Conservation (phyloP, 1,140 invertebrate species). For the Eupristina koningsbergeri region DNA sequence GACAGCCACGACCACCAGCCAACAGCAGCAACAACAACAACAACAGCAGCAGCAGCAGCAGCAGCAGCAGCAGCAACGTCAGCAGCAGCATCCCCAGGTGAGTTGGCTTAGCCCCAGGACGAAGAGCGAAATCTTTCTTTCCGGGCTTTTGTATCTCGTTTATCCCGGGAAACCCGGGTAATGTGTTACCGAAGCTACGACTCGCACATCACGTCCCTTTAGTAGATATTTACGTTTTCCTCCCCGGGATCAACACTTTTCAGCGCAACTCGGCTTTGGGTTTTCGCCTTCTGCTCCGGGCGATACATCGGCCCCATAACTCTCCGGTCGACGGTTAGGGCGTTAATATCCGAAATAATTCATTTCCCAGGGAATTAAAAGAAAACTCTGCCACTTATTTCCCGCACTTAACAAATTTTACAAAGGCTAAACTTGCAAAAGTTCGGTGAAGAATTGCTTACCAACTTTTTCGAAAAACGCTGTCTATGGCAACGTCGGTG, state of each 20-base stretch:
- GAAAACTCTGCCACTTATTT: background rate
- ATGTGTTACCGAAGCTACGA: too few relatives aligned
- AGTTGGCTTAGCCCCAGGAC: background rate
- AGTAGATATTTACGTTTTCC: background rate
- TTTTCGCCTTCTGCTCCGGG: too few relatives aligned
- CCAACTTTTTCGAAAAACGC: background rate
- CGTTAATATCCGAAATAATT: background rate
- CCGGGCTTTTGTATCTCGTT: too few relatives aligned
- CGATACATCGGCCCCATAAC: too few relatives aligned
- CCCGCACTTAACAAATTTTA: background rate
- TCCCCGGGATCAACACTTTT: too few relatives aligned
- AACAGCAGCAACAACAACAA: too few relatives aligned
- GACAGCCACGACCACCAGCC: conserved; percentile 72
- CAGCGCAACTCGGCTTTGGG: too few relatives aligned
- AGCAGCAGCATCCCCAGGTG: conserved; percentile 16
- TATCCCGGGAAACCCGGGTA: too few relatives aligned
- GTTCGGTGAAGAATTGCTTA: background rate
- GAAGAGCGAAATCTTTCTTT: too few relatives aligned
- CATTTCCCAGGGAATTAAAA: background rate
- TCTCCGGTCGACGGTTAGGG: background rate
- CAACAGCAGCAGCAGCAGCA: conserved; percentile 10
- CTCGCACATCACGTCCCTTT: background rate
- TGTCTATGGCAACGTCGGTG: background rate
- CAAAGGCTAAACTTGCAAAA: background rate
- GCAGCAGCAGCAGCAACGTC: background rate